Conservation (phyloP, 2,888 invertebrate genomes). For the Dynastes maya region DNA sequence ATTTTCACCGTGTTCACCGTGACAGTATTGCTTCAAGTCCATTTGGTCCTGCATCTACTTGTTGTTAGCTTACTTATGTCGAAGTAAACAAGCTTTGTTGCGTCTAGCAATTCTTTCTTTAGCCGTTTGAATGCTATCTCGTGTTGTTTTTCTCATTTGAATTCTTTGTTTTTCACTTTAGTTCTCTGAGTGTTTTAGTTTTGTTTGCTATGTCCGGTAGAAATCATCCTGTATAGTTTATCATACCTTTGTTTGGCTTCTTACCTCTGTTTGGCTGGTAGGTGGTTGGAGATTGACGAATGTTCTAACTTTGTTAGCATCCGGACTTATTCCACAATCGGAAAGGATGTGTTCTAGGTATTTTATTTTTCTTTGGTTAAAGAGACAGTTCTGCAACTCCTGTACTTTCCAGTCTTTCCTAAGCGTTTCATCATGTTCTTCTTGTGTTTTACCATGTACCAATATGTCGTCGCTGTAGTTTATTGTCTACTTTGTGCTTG, state of each 20-base stretch:
- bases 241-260: conserved; percentile 59
- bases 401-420: too few relatives aligned
- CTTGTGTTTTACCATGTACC: too few relatives aligned
- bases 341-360: conserved; percentile 55
- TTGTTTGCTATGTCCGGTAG: conserved; percentile 42
- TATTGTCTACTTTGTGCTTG: too few relatives aligned
- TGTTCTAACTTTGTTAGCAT: conserved; percentile 57
- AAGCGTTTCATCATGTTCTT: too few relatives aligned
- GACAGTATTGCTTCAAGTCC: conserved; percentile 19
- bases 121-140: conserved; percentile 7
- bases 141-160: conserved; percentile 32
- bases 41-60: too few relatives aligned
- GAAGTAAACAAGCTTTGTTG: background rate
- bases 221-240: conserved; percentile 60
- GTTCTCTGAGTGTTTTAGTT: conserved; percentile 2
- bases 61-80: too few relatives aligned
- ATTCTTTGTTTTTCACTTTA: conserved; percentile 38
- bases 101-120: conserved; percentile 21
- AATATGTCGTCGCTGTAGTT: too few relatives aligned
- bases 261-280: conserved; percentile 55
- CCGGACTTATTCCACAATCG: conserved; percentile 51
- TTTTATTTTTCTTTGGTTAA: too few relatives aligned
- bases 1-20: background rate
- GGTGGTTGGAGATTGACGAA: conserved; percentile 58
- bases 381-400: too few relatives aligned